These are phyloP conservation scores for Tenthredo livida DNA, from an alignment of 2,888 invertebrate genomes.

Conservation along the genomic window DNA sequence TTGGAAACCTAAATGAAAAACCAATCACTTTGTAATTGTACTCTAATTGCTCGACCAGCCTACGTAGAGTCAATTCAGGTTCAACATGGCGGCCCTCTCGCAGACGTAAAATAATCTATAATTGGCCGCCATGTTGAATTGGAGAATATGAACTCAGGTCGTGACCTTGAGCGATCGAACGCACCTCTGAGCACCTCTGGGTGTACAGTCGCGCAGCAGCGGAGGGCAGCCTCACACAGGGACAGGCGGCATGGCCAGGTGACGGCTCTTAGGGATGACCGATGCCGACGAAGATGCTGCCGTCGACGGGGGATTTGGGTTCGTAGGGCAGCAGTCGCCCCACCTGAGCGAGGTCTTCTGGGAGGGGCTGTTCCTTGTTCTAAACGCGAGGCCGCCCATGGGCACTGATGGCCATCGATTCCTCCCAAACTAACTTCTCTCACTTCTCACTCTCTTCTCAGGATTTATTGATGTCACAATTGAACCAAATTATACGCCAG, in stretches of 20 bases:
- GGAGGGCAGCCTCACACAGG: slow-evolving; percentile 77
- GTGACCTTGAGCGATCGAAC: slow-evolving; percentile 33
- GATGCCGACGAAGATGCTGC: slow-evolving; percentile 63
- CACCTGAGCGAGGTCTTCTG: slow-evolving; percentile 97
- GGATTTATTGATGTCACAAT: not conserved
- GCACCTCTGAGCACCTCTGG: slow-evolving; percentile 76
- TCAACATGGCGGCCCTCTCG: slow-evolving; percentile 32
- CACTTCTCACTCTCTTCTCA: slow-evolving; percentile 37
- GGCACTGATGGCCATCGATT: slow-evolving; percentile 82
- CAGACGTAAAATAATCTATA: not conserved
- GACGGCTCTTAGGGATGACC: slow-evolving; percentile 70
- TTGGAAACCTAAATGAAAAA: slow-evolving; percentile 70
- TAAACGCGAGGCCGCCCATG: slow-evolving; percentile 98
- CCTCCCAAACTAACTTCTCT: slow-evolving; percentile 70
- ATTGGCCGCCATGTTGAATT: slow-evolving; percentile 42
- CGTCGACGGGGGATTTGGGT: slow-evolving; percentile 72
- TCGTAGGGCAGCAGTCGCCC: slow-evolving; percentile 92
- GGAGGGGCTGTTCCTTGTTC: slow-evolving; percentile 97
- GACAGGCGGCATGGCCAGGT: slow-evolving; percentile 74
- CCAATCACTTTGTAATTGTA: not conserved
- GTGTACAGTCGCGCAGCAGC: slow-evolving; percentile 77
- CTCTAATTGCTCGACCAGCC: not conserved
- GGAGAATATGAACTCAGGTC: not conserved
- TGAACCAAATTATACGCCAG: slow-evolving; percentile 18
- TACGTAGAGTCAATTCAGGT: not conserved